Percentiles rank a stretch among this genome's conserved stretches.
phyloP scores from a whole-genome alignment of 2,888 invertebrate species.

The Neoascia interrupta region DNA sequence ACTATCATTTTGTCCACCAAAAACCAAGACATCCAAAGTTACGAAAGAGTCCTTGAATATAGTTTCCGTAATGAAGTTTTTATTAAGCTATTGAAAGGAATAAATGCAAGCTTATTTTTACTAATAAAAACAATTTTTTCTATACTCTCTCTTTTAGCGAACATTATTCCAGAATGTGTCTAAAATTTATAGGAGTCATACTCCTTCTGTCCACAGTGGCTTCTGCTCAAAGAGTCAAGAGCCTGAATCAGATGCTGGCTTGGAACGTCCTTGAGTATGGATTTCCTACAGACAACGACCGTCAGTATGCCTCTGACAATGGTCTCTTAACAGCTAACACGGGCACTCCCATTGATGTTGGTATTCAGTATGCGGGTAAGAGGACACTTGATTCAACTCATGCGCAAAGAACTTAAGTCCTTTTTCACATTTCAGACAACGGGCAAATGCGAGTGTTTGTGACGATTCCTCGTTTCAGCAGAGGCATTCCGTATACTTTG shows the following conservation, averaged over 20 bases:
- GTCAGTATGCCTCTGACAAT: constrained; percentile 79
- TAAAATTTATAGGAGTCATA: background rate
- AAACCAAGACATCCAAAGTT: too few species aligned
- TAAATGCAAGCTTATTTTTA: too few species aligned
- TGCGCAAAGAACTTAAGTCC: background rate
- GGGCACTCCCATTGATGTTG: constrained; percentile 82
- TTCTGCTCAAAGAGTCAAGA: constrained; percentile 14
- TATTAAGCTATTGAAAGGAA: too few species aligned
- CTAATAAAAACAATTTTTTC: constrained; percentile 19
- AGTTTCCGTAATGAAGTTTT: too few species aligned
- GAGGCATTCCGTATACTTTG: constrained; percentile 85
- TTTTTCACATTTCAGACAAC: constrained; percentile 28
- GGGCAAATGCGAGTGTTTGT: constrained; percentile 82
- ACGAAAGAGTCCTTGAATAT: too few species aligned
- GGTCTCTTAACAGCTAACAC: constrained; percentile 82
- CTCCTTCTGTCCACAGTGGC: constrained; percentile 2
- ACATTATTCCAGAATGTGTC: background rate
- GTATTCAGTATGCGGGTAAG: constrained; percentile 47
- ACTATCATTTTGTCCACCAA: too few species aligned
- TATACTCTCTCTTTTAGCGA: constrained; percentile 24
- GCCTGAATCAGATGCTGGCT: constrained; percentile 81
- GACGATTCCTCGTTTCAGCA: constrained; percentile 85
- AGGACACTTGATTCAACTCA: background rate
- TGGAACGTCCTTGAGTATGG: constrained; percentile 86
- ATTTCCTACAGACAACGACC: constrained; percentile 81